phyloP scores from a whole-genome alignment of 2,888 invertebrate species.

The Cataglyphis cursor region DNA sequence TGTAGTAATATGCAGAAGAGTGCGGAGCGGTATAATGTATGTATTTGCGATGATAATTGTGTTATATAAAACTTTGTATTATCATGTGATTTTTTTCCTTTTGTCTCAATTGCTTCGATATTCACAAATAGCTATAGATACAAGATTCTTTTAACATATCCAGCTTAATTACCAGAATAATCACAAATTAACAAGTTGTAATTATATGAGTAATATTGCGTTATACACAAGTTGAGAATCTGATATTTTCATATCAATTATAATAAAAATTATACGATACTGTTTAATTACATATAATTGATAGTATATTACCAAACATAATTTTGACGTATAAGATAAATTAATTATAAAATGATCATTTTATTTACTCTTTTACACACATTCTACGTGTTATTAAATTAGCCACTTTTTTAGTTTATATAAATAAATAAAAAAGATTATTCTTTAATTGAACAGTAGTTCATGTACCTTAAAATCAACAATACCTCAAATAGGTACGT shows the following conservation, averaged over 20 bases:
- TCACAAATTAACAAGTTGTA: background rate
- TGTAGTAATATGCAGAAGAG: conserved; percentile 14
- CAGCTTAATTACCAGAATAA: background rate
- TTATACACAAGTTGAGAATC: background rate
- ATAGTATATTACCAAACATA: background rate
- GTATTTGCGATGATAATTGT: conserved; percentile 41
- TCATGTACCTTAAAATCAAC: conserved; percentile 85
- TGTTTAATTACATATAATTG: background rate
- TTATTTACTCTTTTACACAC: background rate
- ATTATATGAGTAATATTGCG: background rate
- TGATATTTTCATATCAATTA: background rate
- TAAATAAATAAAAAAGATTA: conserved; percentile 59
- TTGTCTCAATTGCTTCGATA: conserved; percentile 28
- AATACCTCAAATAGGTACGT: conserved; percentile 84
- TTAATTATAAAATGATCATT: background rate
- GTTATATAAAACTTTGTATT: conserved; percentile 53
- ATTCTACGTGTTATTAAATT: background rate
- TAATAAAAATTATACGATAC: background rate
- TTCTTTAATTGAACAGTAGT: conserved; percentile 80
- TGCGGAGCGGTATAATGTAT: conserved; percentile 11
- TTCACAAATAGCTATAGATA: conserved; percentile 15
- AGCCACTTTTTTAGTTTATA: background rate
- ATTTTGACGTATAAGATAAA: background rate
- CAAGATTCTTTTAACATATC: background rate
- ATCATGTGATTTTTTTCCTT: conserved; percentile 26